Percentiles rank a stretch among this genome's conserved stretches.
phyloP scores from a whole-genome alignment of 2,797 vertebrate genomes.

The Galagoides demidoff region DNA sequence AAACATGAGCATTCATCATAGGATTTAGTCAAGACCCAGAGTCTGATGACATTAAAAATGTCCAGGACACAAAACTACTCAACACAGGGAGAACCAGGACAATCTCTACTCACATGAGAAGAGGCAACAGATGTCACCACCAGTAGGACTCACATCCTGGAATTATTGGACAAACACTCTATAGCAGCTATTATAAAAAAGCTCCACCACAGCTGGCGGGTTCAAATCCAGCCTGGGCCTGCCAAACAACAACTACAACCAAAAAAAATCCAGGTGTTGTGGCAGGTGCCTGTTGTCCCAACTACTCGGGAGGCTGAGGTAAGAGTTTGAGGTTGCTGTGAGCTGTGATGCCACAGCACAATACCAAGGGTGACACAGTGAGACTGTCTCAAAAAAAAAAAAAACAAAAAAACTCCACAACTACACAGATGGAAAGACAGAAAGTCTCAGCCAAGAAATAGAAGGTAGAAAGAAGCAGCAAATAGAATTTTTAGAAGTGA shows the following conservation, averaged over 20 bases:
- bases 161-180: rapidly evolving
- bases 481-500: background rate
- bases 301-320: too few relatives aligned
- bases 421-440: background rate
- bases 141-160: rapidly evolving
- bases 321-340: too few relatives aligned
- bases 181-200: background rate
- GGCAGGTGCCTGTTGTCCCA: too few relatives aligned
- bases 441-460: background rate
- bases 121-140: background rate
- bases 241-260: too few relatives aligned
- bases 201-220: background rate
- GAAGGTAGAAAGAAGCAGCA: background rate
- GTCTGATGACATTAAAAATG: background rate
- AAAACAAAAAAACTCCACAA: too few relatives aligned
- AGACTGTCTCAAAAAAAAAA: too few relatives aligned
- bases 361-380: too few relatives aligned
- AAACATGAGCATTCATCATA: background rate
- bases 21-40: background rate
- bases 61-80: background rate
- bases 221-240: too few relatives aligned
- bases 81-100: background rate
- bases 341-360: too few relatives aligned
- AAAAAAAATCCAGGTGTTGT: too few relatives aligned
- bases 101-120: background rate